Evolutionary conservation across 1,140 invertebrate species (phyloP).

Genomic region (Drosophila athabasca): DNA sequence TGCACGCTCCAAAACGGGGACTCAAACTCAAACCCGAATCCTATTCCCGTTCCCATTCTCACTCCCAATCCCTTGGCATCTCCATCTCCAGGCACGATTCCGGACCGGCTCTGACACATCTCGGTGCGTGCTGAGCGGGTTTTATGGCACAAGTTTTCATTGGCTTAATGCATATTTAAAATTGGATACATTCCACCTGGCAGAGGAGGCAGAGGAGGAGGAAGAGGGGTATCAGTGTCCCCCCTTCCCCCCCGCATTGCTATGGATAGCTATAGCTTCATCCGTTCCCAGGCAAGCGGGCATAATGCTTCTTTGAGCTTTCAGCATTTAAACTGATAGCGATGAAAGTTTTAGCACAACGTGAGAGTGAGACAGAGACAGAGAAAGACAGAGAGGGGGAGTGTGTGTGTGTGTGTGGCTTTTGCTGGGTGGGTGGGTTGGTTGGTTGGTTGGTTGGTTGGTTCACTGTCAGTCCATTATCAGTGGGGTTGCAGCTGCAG

Average conservation of each 20-base stretch:
- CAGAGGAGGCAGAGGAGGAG: constrained; percentile 4
- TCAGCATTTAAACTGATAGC: constrained; percentile 70
- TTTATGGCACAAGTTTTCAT: constrained; percentile 70
- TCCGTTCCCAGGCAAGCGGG: background rate
- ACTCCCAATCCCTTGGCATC: background rate
- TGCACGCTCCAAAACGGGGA: constrained; percentile 7
- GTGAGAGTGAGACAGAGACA: background rate
- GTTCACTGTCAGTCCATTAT: constrained; percentile 58
- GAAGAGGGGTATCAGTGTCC: constrained; percentile 13
- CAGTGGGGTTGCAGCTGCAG: constrained; percentile 52
- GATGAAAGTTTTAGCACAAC: constrained; percentile 56
- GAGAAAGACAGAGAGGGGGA: background rate
- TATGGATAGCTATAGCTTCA: background rate
- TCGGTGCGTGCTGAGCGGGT: constrained; percentile 61
- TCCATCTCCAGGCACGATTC: constrained; percentile 4
- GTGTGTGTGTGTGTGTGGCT: background rate
- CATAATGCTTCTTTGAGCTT: constrained; percentile 60
- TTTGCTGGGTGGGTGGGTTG: too few species aligned
- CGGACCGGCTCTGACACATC: constrained; percentile 21
- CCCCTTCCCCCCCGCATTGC: too few species aligned
- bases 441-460: background rate
- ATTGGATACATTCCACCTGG: constrained; percentile 62
- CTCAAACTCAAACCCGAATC: too few species aligned
- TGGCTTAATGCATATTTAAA: constrained; percentile 77
- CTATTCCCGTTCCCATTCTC: background rate